These are phyloP conservation scores for Dicyrtoma fusca DNA, from an alignment of 2,888 invertebrate species.

Conservation along the genomic window DNA sequence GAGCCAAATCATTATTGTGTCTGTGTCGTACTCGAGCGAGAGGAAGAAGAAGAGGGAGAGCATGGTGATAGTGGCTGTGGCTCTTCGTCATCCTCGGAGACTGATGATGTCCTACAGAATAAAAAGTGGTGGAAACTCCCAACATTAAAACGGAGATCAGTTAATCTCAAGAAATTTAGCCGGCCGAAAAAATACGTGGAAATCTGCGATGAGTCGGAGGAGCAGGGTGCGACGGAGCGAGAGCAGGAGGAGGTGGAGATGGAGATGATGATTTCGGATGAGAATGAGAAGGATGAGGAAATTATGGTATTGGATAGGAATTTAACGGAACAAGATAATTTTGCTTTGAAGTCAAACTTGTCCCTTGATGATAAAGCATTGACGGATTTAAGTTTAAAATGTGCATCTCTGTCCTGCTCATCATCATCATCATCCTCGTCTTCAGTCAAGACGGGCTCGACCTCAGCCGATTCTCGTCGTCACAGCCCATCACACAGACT, in stretches of 20 bases:
- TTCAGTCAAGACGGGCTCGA: not conserved
- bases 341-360: not conserved
- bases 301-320: conserved; percentile 26
- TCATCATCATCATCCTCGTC: conserved; percentile 24
- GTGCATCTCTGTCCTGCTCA: not conserved
- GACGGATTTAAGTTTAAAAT: not conserved
- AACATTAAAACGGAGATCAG: conserved; percentile 23
- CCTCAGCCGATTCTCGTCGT: not conserved
- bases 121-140: conserved; percentile 29
- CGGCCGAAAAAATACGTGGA: conserved; percentile 21
- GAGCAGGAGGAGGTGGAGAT: conserved; percentile 2
- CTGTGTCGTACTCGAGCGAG: conserved; percentile 24
- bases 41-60: conserved; percentile 3
- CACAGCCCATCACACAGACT: conserved; percentile 31
- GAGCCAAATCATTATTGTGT: conserved; percentile 30
- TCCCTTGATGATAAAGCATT: not conserved
- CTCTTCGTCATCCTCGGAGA: conserved; percentile 16
- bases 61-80: conserved; percentile 10
- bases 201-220: not conserved
- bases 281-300: conserved; percentile 22
- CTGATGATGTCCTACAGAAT: not conserved
- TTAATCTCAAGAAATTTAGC: conserved; percentile 10
- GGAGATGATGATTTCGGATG: conserved; percentile 19
- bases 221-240: not conserved
- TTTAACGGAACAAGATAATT: conserved; percentile 1